These are phyloP conservation scores for Megaleporinus macrocephalus DNA, from an alignment of 2,113 vertebrate genomes.

Conservation along the genomic window DNA sequence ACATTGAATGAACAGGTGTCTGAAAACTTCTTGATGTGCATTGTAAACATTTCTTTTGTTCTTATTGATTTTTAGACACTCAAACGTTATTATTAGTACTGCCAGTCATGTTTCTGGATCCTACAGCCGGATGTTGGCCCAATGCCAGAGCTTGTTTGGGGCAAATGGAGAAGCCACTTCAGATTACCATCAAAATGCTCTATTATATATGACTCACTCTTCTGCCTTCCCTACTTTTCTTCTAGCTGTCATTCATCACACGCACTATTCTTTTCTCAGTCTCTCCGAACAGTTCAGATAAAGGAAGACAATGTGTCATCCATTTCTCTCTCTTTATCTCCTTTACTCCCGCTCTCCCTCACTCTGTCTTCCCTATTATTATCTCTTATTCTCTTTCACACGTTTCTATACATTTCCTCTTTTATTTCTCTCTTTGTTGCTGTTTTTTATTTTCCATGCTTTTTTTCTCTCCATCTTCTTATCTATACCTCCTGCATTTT, in stretches of 20 bases:
- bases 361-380: neutral
- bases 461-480: neutral
- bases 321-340: neutral
- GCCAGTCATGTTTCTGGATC: neutral
- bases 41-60: neutral
- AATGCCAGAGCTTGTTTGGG: neutral
- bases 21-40: neutral
- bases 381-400: neutral
- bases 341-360: neutral
- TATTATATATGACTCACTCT: neutral
- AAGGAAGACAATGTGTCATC: neutral
- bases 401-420: neutral
- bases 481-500: neutral
- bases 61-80: neutral
- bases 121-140: neutral
- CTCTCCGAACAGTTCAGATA: neutral
- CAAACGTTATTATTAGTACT: neutral
- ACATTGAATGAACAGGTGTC: neutral
- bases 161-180: neutral
- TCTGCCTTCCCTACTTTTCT: constrained; percentile 6
- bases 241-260: neutral
- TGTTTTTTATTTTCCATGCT: neutral
- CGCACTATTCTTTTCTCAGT: neutral
- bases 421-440: neutral
- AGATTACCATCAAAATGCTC: constrained; percentile 10